These are phyloP conservation scores for Pempheris klunzingeri DNA, from an alignment of 2,797 vertebrate species.

Conservation along the genomic window DNA sequence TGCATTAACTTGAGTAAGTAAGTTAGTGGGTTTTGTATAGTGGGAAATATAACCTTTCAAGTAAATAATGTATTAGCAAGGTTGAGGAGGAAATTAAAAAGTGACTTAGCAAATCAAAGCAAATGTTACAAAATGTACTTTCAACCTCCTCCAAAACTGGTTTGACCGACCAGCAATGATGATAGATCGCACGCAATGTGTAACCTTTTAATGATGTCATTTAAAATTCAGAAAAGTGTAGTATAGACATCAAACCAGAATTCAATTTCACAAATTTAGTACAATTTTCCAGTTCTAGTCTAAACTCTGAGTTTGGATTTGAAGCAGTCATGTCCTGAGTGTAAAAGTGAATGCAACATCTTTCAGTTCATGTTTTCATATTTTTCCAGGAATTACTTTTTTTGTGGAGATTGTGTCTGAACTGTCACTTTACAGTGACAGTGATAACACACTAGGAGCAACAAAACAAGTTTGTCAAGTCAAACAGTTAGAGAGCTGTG, in stretches of 20 bases:
- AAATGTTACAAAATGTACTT: neutral
- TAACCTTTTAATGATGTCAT: neutral
- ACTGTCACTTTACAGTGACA: neutral
- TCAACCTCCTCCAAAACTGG: neutral
- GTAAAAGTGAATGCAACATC: neutral
- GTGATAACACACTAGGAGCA: neutral
- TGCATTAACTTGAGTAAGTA: neutral
- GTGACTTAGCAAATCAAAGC: neutral
- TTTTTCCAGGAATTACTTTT: neutral
- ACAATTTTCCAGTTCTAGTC: constrained; percentile 1
- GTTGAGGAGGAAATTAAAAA: neutral
- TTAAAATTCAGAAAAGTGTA: neutral
- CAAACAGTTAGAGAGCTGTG: neutral
- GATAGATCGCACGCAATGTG: neutral
- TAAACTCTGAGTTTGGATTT: neutral
- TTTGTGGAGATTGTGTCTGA: neutral
- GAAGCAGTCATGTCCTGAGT: neutral
- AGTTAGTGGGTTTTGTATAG: neutral
- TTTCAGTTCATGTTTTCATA: neutral
- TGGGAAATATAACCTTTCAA: neutral
- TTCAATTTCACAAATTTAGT: neutral
- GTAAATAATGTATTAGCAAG: neutral
- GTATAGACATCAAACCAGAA: neutral
- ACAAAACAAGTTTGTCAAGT: neutral
- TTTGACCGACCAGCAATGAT: neutral